phyloP scores from a whole-genome alignment of 2,113 vertebrate species.

The Petaurus breviceps region DNA sequence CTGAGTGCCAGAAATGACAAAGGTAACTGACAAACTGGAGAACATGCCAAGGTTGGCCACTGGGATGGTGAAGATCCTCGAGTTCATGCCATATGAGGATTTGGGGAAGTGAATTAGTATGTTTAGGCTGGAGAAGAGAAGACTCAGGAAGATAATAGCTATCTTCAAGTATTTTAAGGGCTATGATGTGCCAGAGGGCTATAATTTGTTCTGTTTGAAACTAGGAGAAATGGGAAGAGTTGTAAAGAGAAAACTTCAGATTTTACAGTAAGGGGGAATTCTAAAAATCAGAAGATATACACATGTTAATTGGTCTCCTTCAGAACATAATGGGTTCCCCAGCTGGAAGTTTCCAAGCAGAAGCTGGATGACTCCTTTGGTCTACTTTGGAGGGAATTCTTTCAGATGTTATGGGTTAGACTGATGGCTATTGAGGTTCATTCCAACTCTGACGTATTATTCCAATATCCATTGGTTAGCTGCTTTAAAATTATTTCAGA shows the following conservation, averaged over 20 bases:
- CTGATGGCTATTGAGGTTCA: neutral
- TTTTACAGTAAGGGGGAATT: neutral
- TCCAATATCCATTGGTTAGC: neutral
- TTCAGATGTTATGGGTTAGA: neutral
- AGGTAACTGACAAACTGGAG: neutral
- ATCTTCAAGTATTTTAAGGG: neutral
- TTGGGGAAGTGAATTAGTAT: neutral
- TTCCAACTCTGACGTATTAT: neutral
- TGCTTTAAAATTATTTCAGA: too few species aligned
- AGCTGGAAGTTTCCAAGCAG: neutral
- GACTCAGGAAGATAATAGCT: neutral
- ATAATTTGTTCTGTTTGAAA: neutral
- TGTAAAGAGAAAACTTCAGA: neutral
- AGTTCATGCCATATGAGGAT: neutral
- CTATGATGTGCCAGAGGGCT: neutral
- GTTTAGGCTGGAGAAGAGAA: neutral
- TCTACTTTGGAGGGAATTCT: neutral
- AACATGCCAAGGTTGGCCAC: neutral
- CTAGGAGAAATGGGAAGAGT: neutral
- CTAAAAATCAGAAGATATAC: neutral
- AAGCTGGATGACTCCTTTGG: neutral
- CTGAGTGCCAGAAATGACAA: neutral
- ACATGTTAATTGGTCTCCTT: neutral
- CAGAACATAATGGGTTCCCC: neutral
- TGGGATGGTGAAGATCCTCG: neutral